These are phyloP conservation scores for Smutsia temminckii DNA, from an alignment of 2,797 vertebrate genomes.

Conservation along the genomic window DNA sequence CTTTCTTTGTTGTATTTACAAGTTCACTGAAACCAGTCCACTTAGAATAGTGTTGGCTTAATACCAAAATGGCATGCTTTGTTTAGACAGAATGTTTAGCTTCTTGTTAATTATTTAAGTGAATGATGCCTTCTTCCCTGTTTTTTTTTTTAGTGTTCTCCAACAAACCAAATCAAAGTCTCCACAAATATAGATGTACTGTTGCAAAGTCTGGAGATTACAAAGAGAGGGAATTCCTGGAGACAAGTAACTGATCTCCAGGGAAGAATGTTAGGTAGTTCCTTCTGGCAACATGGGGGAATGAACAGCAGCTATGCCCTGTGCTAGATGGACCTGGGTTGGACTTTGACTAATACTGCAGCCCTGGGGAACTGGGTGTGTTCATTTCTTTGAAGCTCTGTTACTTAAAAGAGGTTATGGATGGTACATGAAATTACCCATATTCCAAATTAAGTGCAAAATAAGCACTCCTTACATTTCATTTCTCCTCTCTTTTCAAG, in stretches of 20 bases:
- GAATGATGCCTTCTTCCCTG: not conserved
- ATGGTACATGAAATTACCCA: not conserved
- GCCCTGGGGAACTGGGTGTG: accelerated
- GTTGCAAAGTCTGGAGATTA: not conserved
- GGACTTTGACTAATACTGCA: not conserved
- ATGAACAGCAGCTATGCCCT: not conserved
- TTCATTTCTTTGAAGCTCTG: not conserved
- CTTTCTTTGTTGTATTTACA: conserved; percentile 47
- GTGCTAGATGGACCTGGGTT: not conserved
- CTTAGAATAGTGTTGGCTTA: not conserved
- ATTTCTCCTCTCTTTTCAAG: not conserved
- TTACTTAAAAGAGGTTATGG: not conserved
- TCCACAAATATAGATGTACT: not conserved
- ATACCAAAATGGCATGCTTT: conserved; percentile 11
- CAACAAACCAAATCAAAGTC: not conserved
- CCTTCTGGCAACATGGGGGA: not conserved
- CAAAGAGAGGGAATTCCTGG: not conserved
- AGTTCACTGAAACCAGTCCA: not conserved
- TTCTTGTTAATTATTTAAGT: conserved; percentile 68
- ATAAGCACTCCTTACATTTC: not conserved
- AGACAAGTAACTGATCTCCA: not conserved
- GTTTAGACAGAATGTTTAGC: conserved; percentile 44
- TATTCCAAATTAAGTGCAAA: not conserved
- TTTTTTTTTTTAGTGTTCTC: not conserved
- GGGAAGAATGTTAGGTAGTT: not conserved